Evolutionary conservation across 1,140 invertebrate species (phyloP).

Genomic region (Drosophila nasuta): DNA sequence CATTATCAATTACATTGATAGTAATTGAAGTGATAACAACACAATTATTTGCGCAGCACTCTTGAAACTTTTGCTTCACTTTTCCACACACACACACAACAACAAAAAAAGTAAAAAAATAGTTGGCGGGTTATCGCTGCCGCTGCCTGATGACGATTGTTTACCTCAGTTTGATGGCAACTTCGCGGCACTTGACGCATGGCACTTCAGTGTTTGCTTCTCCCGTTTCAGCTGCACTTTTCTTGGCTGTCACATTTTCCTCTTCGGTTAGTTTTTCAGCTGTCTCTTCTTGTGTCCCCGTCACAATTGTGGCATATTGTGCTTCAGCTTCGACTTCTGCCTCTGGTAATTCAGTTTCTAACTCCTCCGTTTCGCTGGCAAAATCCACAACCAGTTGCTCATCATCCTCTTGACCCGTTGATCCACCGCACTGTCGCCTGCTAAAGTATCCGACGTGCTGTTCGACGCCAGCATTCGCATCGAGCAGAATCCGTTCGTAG

Average conservation of each 20-base stretch:
- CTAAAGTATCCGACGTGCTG: conserved; percentile 80
- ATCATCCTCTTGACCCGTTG: not conserved
- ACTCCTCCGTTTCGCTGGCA: conserved; percentile 60
- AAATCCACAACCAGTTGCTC: conserved; percentile 68
- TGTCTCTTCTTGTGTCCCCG: not conserved
- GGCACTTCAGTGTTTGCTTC: conserved; percentile 55
- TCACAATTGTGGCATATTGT: conserved; percentile 58
- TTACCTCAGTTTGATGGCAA: conserved; percentile 81
- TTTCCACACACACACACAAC: not conserved
- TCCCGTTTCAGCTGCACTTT: not conserved
- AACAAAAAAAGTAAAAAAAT: not conserved
- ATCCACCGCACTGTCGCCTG: conserved; percentile 31
- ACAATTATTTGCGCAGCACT: too few relatives aligned
- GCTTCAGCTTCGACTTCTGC: conserved; percentile 15
- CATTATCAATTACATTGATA: too few relatives aligned
- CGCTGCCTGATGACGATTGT: conserved; percentile 4
- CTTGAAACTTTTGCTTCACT: not conserved
- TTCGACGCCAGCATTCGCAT: conserved; percentile 70
- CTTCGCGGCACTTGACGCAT: conserved; percentile 78
- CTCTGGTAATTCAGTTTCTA: too few relatives aligned
- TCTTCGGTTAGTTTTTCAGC: not conserved
- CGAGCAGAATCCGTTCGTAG: conserved; percentile 69
- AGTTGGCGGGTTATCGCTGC: not conserved
- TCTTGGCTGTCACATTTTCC: not conserved
- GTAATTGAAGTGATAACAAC: too few relatives aligned